phyloP scores from a whole-genome alignment of 2,113 vertebrate species.

The Hydrolagus affinis region DNA sequence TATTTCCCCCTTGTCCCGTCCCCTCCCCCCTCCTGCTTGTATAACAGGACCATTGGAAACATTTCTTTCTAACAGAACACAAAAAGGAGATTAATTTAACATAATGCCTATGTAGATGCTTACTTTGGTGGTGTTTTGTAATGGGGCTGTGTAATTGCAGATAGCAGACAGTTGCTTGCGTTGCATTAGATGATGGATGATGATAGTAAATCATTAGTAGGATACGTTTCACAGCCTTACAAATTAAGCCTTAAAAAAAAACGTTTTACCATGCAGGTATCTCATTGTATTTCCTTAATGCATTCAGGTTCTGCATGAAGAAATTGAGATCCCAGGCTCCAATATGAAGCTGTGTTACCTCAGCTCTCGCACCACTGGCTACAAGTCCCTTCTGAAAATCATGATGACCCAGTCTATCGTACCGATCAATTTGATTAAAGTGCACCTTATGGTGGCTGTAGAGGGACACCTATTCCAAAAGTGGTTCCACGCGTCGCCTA shows the following conservation, averaged over 20 bases:
- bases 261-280: neutral
- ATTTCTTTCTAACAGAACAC: neutral
- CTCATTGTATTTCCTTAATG: neutral
- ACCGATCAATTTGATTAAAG: constrained; percentile 88
- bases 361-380: constrained; percentile 85
- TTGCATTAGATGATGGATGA: constrained; percentile 7
- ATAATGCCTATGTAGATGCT: neutral
- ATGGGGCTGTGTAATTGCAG: constrained; percentile 13
- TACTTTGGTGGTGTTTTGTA: constrained; percentile 8
- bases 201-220: constrained; percentile 1
- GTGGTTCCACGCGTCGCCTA: constrained; percentile 91
- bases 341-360: constrained; percentile 84
- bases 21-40: too few relatives aligned
- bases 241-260: neutral
- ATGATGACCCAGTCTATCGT: constrained; percentile 90
- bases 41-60: neutral
- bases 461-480: constrained; percentile 97
- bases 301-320: constrained; percentile 87
- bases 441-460: constrained; percentile 95
- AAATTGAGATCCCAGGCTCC: constrained; percentile 85
- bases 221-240: neutral
- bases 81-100: neutral
- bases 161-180: neutral
- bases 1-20: neutral
- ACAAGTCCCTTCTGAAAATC: constrained; percentile 90